Evolutionary conservation across 1,140 invertebrate genomes (phyloP).

Genomic region (Monochamus saltuarius): DNA sequence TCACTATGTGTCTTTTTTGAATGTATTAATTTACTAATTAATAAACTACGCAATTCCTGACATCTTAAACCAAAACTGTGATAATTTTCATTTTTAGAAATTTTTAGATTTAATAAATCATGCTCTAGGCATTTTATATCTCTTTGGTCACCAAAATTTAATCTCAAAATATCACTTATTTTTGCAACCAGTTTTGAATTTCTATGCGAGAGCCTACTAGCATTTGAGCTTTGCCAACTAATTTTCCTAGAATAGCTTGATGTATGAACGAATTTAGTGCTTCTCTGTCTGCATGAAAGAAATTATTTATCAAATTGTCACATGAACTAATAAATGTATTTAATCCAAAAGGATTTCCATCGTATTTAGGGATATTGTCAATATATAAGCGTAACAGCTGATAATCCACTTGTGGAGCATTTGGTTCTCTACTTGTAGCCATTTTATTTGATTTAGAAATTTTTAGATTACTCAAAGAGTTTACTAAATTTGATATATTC

Average conservation of each 20-base stretch:
- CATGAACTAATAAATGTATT: constrained; percentile 21
- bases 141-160: constrained; percentile 25
- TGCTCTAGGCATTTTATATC: constrained; percentile 15
- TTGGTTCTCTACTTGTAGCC: too few species aligned
- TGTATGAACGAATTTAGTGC: constrained; percentile 13
- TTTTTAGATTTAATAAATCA: too few species aligned
- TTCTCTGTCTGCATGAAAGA: neutral
- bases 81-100: too few species aligned
- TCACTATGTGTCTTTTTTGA: neutral
- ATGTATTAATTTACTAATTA: constrained; percentile 10
- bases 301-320: constrained; percentile 18
- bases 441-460: too few species aligned
- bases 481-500: too few species aligned
- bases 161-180: constrained; percentile 15
- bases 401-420: constrained; percentile 15
- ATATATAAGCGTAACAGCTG: constrained; percentile 21
- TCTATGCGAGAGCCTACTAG: constrained; percentile 20
- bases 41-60: constrained; percentile 12
- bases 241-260: constrained; percentile 24
- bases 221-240: constrained; percentile 16
- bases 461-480: too few species aligned
- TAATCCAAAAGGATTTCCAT: too few species aligned
- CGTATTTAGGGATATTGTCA: constrained; percentile 19
- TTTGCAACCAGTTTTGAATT: constrained; percentile 12
- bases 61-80: too few species aligned